Percentiles rank a stretch among this genome's conserved stretches.
Conservation (phyloP, 2,888 invertebrate genomes). For the Morpho deidamia region DNA sequence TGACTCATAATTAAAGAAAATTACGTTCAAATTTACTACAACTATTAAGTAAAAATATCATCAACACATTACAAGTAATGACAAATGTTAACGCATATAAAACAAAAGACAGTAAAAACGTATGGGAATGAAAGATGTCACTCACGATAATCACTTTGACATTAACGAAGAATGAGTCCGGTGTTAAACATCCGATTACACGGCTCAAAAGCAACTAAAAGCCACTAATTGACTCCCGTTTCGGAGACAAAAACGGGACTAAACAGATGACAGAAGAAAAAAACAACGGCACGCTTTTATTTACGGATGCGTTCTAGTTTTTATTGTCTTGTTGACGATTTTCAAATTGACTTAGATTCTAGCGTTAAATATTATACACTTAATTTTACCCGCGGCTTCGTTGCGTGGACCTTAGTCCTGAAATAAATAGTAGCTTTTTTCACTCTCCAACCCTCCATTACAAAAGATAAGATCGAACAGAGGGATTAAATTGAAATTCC, state of each 20-base stretch:
- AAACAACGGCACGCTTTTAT: slow-evolving; percentile 31
- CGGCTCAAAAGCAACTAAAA: slow-evolving; percentile 35
- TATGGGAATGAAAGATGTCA: slow-evolving; percentile 20
- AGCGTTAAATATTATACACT: too few relatives aligned
- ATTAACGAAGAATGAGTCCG: slow-evolving; percentile 30
- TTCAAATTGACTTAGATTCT: background rate
- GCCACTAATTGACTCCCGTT: slow-evolving; percentile 40
- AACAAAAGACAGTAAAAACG: slow-evolving; percentile 25
- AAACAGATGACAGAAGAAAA: slow-evolving; percentile 35
- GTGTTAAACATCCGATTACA: slow-evolving; percentile 39
- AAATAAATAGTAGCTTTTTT: too few relatives aligned
- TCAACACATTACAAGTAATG: background rate
- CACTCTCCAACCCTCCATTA: too few relatives aligned
- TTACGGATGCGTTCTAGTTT: slow-evolving; percentile 14
- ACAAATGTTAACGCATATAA: background rate
- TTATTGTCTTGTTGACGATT: slow-evolving; percentile 7
- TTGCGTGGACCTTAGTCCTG: too few relatives aligned
- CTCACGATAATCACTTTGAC: slow-evolving; percentile 32
- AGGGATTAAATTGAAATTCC: too few relatives aligned
- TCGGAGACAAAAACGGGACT: slow-evolving; percentile 38
- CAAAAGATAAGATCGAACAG: too few relatives aligned
- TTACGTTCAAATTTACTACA: too few relatives aligned
- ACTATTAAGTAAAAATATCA: background rate
- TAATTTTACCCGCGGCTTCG: too few relatives aligned
- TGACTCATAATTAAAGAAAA: too few relatives aligned